Base-by-base conservation (phyloP, 2,888 invertebrate species). In the Neoitamus cyanurus region DNA sequence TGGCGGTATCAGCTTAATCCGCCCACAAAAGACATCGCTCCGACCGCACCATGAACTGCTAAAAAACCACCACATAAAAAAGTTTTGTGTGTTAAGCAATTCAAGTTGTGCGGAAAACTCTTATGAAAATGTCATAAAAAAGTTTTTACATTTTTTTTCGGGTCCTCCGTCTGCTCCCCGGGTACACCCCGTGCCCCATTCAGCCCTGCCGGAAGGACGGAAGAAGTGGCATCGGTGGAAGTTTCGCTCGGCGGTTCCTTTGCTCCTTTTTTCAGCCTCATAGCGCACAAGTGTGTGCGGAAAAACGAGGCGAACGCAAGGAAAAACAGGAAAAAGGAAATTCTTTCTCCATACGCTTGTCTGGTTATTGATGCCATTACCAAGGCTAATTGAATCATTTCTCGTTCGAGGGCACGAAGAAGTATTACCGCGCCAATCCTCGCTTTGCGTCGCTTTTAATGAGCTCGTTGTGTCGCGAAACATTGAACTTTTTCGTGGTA, bases 61-160 rank as follows among this genome's bases (percentile, higher is more conserved):
- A 83, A 83, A 82, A 69, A 83, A 83, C 83, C 72, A 72, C 83
- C 83, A 72, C 69, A 83, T 72, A 83, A 72, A 73, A 82, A 82
- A 83, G 72, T 83, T 83, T 83, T 83, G 83, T 83, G 83, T 83
- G 83, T 72, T 72, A 83, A 83, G 72, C 72, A 70, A 83, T 72
- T 83, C 72, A 83, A 83, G 72, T 83, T 83, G 72, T 72, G 72
- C 46, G 83, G 83, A 83, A 83, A 83, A 83, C 83, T 83, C 83
- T 72, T 72, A 70, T 70, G 83, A 83, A 83, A 83, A 83, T 83
- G 72, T 83, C 83, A 83, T 83, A 83, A 83, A 83, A 83, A 83
- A 72, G 83, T 83, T 83, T 83, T 83, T 72, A 72, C 72, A 72
- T 70, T 70, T 42, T 20, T 20, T 72, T 31, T 28, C 46, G 28